phyloP scores from a whole-genome alignment of 1,140 invertebrate species.

The Cyphomyrmex costatus region DNA sequence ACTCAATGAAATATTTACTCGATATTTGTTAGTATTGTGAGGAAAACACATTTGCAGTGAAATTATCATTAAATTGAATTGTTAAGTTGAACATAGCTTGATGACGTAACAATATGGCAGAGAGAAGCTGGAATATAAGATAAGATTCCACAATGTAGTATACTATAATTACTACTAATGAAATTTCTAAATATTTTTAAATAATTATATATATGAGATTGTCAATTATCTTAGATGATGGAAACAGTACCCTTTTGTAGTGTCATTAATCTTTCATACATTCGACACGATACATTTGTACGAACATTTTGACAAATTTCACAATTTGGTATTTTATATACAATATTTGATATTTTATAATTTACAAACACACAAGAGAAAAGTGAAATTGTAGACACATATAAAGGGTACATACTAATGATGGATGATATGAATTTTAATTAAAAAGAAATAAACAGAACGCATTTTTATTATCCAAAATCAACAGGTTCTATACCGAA shows the following conservation, averaged over 20 bases:
- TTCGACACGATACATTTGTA: background rate
- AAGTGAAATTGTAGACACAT: conserved; percentile 21
- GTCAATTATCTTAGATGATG: conserved; percentile 66
- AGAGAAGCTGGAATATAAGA: conserved; percentile 74
- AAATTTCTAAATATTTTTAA: conserved; percentile 62
- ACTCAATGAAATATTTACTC: background rate
- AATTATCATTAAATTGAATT: conserved; percentile 24
- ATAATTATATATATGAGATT: conserved; percentile 30
- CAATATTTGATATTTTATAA: too few relatives aligned
- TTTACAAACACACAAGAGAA: background rate
- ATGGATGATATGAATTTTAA: conserved; percentile 73
- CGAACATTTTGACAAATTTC: background rate
- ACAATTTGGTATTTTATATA: background rate
- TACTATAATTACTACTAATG: conserved; percentile 56
- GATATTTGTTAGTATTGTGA: background rate
- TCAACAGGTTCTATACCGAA: conserved; percentile 67
- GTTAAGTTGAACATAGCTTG: conserved; percentile 76
- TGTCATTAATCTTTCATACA: conserved; percentile 18
- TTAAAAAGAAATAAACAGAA: conserved; percentile 52
- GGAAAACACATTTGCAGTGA: conserved; percentile 2
- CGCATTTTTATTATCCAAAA: conserved; percentile 64
- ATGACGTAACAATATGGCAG: conserved; percentile 74
- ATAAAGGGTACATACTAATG: conserved; percentile 59
- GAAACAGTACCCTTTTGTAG: conserved; percentile 48
- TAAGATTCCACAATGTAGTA: conserved; percentile 63